Conservation (phyloP, 1,140 invertebrate species). For the Metopolophium dirhodum region DNA sequence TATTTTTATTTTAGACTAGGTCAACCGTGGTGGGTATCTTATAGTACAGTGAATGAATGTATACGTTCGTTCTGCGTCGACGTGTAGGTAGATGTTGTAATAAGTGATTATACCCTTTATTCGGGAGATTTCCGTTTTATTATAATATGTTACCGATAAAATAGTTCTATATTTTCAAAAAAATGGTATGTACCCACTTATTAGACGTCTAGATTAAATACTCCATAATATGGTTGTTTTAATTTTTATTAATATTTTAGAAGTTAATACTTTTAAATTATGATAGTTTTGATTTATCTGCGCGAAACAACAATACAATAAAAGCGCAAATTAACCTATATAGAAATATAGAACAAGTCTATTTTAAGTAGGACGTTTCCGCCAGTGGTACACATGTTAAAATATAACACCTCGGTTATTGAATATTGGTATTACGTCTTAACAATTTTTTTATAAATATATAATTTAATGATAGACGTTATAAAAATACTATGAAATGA, state of each 20-base stretch:
- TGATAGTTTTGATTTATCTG: background rate
- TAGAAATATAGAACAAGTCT: background rate
- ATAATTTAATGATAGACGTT: background rate
- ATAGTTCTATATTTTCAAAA: background rate
- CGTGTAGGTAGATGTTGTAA: background rate
- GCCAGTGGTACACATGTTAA: background rate
- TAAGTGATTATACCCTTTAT: background rate
- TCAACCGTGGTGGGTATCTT: background rate
- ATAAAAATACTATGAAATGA: background rate
- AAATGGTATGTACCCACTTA: background rate
- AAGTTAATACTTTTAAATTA: background rate
- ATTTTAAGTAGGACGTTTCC: background rate
- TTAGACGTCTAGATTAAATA: background rate
- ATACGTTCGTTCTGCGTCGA: background rate
- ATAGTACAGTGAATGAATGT: background rate
- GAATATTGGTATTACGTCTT: background rate
- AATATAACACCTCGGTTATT: background rate
- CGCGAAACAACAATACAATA: background rate
- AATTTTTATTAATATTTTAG: background rate
- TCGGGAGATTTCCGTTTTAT: rapidly evolving
- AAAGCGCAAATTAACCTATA: background rate
- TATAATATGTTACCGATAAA: background rate
- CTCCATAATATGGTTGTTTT: background rate
- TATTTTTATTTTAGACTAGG: background rate
- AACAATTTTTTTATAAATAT: background rate